Percentiles rank a stretch among this genome's conserved stretches.
Conservation (phyloP, 2,888 invertebrate species). For the Odontocolon sp. region DNA sequence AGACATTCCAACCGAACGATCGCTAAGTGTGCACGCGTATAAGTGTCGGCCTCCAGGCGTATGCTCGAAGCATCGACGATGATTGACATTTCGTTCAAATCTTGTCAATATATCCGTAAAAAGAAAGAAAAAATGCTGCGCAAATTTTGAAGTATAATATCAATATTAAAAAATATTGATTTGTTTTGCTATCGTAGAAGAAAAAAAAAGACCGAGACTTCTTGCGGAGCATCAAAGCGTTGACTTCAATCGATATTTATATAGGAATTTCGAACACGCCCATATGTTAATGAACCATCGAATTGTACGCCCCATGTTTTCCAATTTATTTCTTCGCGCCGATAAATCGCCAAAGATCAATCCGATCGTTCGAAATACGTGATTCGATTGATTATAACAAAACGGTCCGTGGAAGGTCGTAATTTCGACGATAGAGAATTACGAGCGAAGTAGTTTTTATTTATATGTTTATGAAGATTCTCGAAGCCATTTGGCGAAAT, state of each 20-base stretch:
- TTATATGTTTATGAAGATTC: conserved; percentile 7
- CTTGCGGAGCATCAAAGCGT: neutral
- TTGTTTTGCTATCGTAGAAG: too few species aligned
- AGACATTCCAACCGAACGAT: conserved; percentile 51
- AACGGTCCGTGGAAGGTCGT: neutral
- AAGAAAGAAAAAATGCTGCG: too few species aligned
- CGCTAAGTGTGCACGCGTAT: conserved; percentile 19
- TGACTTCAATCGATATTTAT: neutral
- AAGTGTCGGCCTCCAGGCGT: conserved; percentile 13
- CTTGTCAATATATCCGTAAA: neutral
- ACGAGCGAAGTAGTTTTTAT: neutral
- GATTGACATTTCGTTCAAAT: neutral
- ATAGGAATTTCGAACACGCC: conserved; percentile 8
- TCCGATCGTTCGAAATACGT: conserved; percentile 11
- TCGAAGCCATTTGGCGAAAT: neutral
- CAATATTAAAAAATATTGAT: too few species aligned
- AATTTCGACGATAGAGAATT: neutral
- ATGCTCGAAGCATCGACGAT: neutral
- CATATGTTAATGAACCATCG: conserved; percentile 43
- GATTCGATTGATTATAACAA: conserved; percentile 10
- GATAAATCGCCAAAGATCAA: neutral
- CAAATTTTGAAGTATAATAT: too few species aligned
- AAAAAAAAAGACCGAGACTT: neutral
- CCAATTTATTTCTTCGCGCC: conserved; percentile 12
- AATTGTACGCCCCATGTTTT: conserved; percentile 32